Conservation (phyloP, 2,113 vertebrate species). For the Saccopteryx bilineata region DNA sequence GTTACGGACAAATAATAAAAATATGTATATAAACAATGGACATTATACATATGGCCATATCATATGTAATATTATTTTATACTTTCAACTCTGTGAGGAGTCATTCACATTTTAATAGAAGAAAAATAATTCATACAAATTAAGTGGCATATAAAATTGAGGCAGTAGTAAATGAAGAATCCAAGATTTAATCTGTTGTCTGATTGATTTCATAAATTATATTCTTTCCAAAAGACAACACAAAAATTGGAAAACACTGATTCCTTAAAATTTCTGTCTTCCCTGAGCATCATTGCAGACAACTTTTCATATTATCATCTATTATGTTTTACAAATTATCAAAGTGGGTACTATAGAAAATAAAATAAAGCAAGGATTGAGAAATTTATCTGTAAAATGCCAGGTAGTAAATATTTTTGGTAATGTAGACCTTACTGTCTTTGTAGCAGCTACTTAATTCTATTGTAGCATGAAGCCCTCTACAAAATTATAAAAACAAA, state of each 20-base stretch:
- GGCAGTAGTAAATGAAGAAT: background rate
- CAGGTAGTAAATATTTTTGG: constrained; percentile 30
- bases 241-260: background rate
- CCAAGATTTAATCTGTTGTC: background rate
- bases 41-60: background rate
- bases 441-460: background rate
- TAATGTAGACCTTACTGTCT: background rate
- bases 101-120: background rate
- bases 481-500: background rate
- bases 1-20: background rate
- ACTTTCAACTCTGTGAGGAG: background rate
- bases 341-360: background rate
- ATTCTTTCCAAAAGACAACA: background rate
- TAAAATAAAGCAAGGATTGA: background rate
- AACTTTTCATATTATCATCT: background rate
- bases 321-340: background rate
- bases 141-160: background rate
- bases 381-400: background rate
- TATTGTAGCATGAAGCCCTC: background rate
- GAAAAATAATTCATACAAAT: background rate
- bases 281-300: background rate
- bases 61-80: background rate
- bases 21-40: background rate
- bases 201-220: background rate
- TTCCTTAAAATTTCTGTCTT: background rate